Evolutionary conservation across 1,140 invertebrate genomes (phyloP).

Genomic region (Drosophila grimshawi): DNA sequence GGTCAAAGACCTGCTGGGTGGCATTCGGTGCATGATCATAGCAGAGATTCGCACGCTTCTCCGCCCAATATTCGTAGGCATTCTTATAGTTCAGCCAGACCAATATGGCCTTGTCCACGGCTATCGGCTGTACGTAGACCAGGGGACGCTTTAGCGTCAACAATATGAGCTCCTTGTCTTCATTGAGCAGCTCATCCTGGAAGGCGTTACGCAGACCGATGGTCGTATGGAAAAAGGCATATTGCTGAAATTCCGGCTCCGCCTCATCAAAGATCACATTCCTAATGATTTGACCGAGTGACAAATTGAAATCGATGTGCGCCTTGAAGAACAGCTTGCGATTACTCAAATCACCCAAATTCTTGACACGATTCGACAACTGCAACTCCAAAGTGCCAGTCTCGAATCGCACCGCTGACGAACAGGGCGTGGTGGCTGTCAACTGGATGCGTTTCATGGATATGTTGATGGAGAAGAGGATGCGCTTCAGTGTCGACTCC

Average conservation of each 20-base stretch:
- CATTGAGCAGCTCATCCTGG: slow-evolving; percentile 95
- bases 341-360: slow-evolving; percentile 89
- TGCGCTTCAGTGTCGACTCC: slow-evolving; percentile 87
- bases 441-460: slow-evolving; percentile 94
- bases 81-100: slow-evolving; percentile 99
- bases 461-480: slow-evolving; percentile 95
- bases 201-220: slow-evolving; percentile 93
- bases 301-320: slow-evolving; percentile 96
- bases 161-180: slow-evolving; percentile 97
- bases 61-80: slow-evolving; percentile 99
- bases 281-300: slow-evolving; percentile 95
- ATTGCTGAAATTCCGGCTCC: slow-evolving; percentile 97
- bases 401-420: slow-evolving; percentile 97
- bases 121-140: slow-evolving; percentile 97
- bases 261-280: slow-evolving; percentile 98
- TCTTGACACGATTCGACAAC: slow-evolving; percentile 96
- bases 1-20: slow-evolving; percentile 87
- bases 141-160: slow-evolving; percentile 96
- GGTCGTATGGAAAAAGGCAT: slow-evolving; percentile 98
- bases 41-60: slow-evolving; percentile 94
- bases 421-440: slow-evolving; percentile 98
- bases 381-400: slow-evolving; percentile 96
- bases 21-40: slow-evolving; percentile 91
- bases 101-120: slow-evolving; percentile 97
- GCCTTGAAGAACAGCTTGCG: slow-evolving; percentile 97